phyloP scores from a whole-genome alignment of 2,797 vertebrate genomes.

The Fundulus diaphanus region DNA sequence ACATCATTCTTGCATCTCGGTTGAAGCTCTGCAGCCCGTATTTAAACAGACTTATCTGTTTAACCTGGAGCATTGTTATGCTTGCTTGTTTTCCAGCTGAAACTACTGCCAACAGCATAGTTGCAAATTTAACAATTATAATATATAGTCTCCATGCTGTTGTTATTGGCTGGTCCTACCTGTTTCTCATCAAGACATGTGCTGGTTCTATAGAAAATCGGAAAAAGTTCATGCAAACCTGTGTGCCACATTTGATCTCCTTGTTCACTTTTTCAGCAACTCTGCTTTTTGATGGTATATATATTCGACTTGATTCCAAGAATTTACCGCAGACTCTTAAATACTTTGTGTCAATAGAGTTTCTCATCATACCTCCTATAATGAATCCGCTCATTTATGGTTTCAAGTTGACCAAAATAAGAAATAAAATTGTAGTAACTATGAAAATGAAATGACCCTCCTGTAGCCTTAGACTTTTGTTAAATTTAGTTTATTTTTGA shows the following conservation, averaged over 20 bases:
- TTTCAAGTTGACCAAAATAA: slow-evolving; percentile 36
- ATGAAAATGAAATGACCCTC: neutral
- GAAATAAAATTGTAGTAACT: slow-evolving; percentile 7
- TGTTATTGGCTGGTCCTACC: slow-evolving; percentile 47
- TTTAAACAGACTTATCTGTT: slow-evolving; percentile 33
- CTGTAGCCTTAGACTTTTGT: neutral
- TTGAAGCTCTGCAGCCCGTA: slow-evolving; percentile 35
- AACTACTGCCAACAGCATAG: neutral
- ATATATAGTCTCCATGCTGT: slow-evolving; percentile 9
- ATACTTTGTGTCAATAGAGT: slow-evolving; percentile 46
- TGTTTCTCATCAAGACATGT: slow-evolving; percentile 47
- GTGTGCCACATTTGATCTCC: slow-evolving; percentile 56
- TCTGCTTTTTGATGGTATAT: slow-evolving; percentile 16
- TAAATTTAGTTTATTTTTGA: neutral
- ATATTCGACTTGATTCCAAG: slow-evolving; percentile 3
- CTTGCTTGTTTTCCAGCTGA: slow-evolving; percentile 45
- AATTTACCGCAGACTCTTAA: slow-evolving; percentile 9
- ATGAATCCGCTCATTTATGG: slow-evolving; percentile 66
- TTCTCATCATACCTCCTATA: slow-evolving; percentile 50
- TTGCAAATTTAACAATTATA: slow-evolving; percentile 18
- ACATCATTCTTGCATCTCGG: slow-evolving; percentile 29
- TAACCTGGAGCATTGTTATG: slow-evolving; percentile 46
- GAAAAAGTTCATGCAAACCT: slow-evolving; percentile 61
- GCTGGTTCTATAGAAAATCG: slow-evolving; percentile 41
- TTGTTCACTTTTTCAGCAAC: slow-evolving; percentile 8